Conservation (phyloP, 2,113 vertebrate species). For the Spea multiplicata region DNA sequence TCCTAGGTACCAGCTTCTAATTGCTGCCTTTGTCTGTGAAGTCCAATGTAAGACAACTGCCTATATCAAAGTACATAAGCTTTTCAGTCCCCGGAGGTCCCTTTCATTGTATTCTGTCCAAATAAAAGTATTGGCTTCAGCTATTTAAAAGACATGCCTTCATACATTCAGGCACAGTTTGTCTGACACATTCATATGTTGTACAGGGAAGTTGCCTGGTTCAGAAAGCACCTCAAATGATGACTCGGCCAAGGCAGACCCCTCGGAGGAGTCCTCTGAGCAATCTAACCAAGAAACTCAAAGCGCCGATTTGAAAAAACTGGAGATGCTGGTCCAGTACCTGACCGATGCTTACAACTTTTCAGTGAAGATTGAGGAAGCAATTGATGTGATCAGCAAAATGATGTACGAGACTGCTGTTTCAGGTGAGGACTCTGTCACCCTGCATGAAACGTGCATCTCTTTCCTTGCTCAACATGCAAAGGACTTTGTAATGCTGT, state of each 20-base stretch:
- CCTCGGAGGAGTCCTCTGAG: background rate
- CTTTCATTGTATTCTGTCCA: too few relatives aligned
- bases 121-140: too few relatives aligned
- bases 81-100: too few relatives aligned
- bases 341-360: constrained; percentile 86
- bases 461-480: too few relatives aligned
- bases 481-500: too few relatives aligned
- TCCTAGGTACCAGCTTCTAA: constrained; percentile 71
- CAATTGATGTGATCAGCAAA: constrained; percentile 79
- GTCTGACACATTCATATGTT: background rate
- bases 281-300: background rate
- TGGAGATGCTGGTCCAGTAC: constrained; percentile 93
- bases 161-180: too few relatives aligned
- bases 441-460: too few relatives aligned
- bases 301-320: constrained; percentile 72
- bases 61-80: too few relatives aligned
- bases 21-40: too few relatives aligned
- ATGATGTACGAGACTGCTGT: constrained; percentile 89
- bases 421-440: constrained; percentile 68
- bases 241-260: constrained; percentile 43
- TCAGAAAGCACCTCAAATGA: constrained; percentile 50
- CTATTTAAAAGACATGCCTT: too few relatives aligned
- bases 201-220: background rate
- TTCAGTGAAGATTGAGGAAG: constrained; percentile 82
- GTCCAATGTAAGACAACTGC: too few relatives aligned